Conservation (phyloP, 2,113 vertebrate species). For the Entelurus aequoreus region DNA sequence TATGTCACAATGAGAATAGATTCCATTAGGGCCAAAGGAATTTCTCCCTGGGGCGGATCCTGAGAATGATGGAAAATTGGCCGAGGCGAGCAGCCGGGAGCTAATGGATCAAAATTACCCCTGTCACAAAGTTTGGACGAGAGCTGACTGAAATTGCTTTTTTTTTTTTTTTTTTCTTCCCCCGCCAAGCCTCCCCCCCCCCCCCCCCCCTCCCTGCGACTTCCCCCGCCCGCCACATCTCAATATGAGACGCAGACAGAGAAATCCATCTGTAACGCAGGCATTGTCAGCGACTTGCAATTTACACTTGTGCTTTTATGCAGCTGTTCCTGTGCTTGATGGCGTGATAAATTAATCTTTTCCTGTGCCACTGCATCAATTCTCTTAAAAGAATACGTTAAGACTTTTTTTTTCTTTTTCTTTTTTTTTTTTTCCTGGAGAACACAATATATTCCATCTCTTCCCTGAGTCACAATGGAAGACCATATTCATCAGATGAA, state of each 20-base stretch:
- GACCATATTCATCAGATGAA: conserved; percentile 74
- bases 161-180: conserved; percentile 43
- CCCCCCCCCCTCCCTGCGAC: conserved; percentile 26
- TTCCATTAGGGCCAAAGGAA: conserved; percentile 60
- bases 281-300: conserved; percentile 75
- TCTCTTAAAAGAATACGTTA: conserved; percentile 79
- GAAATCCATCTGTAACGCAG: conserved; percentile 77
- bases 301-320: conserved; percentile 76
- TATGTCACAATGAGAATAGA: conserved; percentile 63
- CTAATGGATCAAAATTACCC: conserved; percentile 79
- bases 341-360: conserved; percentile 82
- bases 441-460: conserved; percentile 73
- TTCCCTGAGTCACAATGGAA: conserved; percentile 72
- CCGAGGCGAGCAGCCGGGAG: conserved; percentile 63
- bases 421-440: conserved; percentile 46
- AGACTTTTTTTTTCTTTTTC: conserved; percentile 35
- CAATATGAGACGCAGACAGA: conserved; percentile 73
- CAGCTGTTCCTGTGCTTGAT: conserved; percentile 78
- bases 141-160: conserved; percentile 71
- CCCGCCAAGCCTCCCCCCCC: too few relatives aligned
- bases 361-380: conserved; percentile 76
- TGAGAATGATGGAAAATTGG: conserved; percentile 68
- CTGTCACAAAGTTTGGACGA: conserved; percentile 75
- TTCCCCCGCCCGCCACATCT: conserved; percentile 50
- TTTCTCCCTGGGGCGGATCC: conserved; percentile 52